These are phyloP conservation scores for Esox lucius DNA, from an alignment of 2,797 vertebrate genomes.

Conservation along the genomic window DNA sequence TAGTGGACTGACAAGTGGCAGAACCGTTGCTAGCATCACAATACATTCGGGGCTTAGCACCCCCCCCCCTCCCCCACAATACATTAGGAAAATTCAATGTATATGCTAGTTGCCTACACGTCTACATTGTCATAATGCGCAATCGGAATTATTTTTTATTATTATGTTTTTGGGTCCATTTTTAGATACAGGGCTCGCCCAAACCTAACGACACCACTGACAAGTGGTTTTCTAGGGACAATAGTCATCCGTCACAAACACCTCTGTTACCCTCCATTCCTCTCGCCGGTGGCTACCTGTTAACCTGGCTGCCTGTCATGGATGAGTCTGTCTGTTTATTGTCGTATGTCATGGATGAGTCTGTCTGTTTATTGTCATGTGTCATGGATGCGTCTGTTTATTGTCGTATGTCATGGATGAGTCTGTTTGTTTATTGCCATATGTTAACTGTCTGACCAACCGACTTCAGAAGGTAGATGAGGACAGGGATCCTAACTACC, in stretches of 20 bases:
- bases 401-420: not conserved
- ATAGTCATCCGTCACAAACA: slow-evolving; percentile 55
- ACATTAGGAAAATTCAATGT: too few relatives aligned
- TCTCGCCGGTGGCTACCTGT: slow-evolving; percentile 60
- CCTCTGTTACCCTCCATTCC: slow-evolving; percentile 39
- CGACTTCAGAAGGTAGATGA: too few relatives aligned
- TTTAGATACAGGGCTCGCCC: too few relatives aligned
- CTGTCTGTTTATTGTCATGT: not conserved
- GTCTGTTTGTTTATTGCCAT: not conserved
- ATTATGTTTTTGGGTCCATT: too few relatives aligned
- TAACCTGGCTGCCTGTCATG: slow-evolving; percentile 41
- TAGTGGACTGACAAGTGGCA: slow-evolving; percentile 62
- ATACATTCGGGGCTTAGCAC: too few relatives aligned
- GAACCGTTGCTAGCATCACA: too few relatives aligned
- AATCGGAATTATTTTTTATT: too few relatives aligned
- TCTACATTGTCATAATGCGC: too few relatives aligned
- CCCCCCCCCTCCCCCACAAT: too few relatives aligned
- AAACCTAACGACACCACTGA: too few relatives aligned
- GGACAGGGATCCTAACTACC: not conserved
- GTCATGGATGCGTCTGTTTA: not conserved
- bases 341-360: not conserved
- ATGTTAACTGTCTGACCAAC: not conserved
- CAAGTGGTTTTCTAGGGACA: slow-evolving; percentile 46
- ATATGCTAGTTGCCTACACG: too few relatives aligned
- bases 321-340: not conserved